phyloP scores from a whole-genome alignment of 2,797 vertebrate species.

The Cyclopterus lumpus region DNA sequence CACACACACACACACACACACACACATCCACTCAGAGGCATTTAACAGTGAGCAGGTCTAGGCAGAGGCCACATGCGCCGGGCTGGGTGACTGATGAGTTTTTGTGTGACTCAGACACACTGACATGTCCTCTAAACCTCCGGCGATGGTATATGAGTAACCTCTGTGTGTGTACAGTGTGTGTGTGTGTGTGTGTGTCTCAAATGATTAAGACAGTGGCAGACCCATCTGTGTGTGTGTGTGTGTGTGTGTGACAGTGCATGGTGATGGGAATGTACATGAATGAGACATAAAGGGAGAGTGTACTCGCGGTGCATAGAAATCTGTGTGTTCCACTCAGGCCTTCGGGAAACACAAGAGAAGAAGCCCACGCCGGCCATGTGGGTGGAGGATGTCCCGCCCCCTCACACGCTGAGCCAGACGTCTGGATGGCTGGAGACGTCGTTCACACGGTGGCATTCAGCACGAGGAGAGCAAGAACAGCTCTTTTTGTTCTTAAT shows the following conservation, averaged over 20 bases:
- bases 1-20: neutral
- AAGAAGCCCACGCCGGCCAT: slow-evolving; percentile 6
- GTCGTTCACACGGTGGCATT: no score
- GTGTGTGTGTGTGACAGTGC: slow-evolving; percentile 18
- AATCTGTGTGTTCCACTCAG: slow-evolving; percentile 4
- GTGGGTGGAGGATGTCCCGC: slow-evolving; percentile 11
- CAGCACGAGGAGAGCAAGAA: no score
- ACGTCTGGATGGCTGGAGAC: neutral
- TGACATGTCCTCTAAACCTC: slow-evolving; percentile 54
- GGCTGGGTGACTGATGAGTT: slow-evolving; percentile 52
- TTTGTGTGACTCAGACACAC: slow-evolving; percentile 38
- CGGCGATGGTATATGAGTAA: slow-evolving; percentile 47
- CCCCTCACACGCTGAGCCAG: neutral
- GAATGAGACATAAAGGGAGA: neutral
- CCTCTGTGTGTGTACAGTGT: slow-evolving; percentile 25
- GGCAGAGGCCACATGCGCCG: slow-evolving; percentile 32
- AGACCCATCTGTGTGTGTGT: slow-evolving; percentile 4
- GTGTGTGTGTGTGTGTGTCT: slow-evolving; percentile 3
- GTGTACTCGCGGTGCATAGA: neutral
- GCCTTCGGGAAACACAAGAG: slow-evolving; percentile 18
- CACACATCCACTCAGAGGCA: slow-evolving; percentile 9
- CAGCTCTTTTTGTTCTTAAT: no score
- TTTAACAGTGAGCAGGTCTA: slow-evolving; percentile 28
- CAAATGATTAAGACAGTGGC: slow-evolving; percentile 20
- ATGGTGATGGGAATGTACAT: neutral